Evolutionary conservation across 1,140 invertebrate species (phyloP).

Genomic region (Homarus americanus): DNA sequence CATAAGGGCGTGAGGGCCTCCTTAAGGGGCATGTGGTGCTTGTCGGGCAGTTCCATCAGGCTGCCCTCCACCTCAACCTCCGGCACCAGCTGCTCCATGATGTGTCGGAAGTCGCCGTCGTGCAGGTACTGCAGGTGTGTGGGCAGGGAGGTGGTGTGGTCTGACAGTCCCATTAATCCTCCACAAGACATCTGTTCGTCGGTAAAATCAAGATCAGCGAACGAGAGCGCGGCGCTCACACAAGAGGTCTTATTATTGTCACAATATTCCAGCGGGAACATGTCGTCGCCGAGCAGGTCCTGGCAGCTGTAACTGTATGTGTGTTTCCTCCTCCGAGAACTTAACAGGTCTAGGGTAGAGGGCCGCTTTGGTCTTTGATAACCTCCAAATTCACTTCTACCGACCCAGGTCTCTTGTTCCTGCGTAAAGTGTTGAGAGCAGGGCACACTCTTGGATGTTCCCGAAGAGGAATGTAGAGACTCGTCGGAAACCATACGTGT

Average conservation of each 20-base stretch:
- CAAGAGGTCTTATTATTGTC: slow-evolving; percentile 13
- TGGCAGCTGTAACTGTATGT: slow-evolving; percentile 61
- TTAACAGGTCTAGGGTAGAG: slow-evolving; percentile 30
- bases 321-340: slow-evolving; percentile 26
- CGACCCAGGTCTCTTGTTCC: neutral
- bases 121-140: slow-evolving; percentile 53
- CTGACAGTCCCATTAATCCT: neutral
- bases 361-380: slow-evolving; percentile 36
- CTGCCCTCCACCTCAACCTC: slow-evolving; percentile 54
- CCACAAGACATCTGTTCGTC: neutral
- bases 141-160: slow-evolving; percentile 60
- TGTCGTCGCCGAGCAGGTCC: slow-evolving; percentile 43
- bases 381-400: neutral
- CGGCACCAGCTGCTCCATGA: neutral
- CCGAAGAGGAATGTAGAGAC: neutral
- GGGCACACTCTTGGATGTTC: neutral
- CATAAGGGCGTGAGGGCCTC: slow-evolving; percentile 58
- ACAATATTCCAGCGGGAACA: neutral
- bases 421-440: neutral
- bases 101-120: neutral
- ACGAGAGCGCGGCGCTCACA: slow-evolving; percentile 34
- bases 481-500: neutral
- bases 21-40: slow-evolving; percentile 45
- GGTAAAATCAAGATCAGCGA: slow-evolving; percentile 27
- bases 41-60: slow-evolving; percentile 48